phyloP scores from a whole-genome alignment of 2,113 vertebrate species.

The Gasterosteus aculeatus region DNA sequence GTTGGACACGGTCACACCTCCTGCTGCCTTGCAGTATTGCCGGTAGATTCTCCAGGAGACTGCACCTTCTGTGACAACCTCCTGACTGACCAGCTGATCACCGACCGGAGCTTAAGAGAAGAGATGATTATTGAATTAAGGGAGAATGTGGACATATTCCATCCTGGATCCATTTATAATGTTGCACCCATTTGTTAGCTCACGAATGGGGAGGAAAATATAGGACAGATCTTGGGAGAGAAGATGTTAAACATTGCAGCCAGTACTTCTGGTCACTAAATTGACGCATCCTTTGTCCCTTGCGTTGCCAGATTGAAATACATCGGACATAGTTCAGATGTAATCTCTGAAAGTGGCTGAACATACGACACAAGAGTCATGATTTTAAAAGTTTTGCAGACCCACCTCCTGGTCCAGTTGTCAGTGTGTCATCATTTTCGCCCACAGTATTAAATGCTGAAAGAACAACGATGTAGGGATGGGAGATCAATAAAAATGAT shows the following conservation, averaged over 20 bases:
- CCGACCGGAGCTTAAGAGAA: no score
- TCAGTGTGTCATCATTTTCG: slow-evolving; percentile 43
- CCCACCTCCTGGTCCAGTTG: no score
- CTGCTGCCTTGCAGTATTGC: no score
- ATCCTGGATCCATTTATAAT: no score
- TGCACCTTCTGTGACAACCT: no score
- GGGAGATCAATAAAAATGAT: neutral
- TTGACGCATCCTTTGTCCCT: neutral
- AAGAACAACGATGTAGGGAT: no score
- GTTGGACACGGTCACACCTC: neutral
- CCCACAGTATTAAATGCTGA: neutral
- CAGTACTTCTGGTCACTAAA: neutral
- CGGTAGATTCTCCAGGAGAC: no score
- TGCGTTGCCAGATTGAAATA: neutral
- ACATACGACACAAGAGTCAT: neutral
- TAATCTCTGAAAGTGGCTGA: neutral
- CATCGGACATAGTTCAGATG: neutral
- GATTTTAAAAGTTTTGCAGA: neutral
- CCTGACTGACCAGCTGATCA: no score
- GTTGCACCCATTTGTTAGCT: neutral
- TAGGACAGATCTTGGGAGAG: neutral
- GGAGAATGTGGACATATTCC: neutral
- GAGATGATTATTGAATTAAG: no score
- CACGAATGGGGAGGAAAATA: neutral
- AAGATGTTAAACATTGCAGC: neutral